Conservation (phyloP, 2,113 vertebrate genomes). For the Sylvietta virens region DNA sequence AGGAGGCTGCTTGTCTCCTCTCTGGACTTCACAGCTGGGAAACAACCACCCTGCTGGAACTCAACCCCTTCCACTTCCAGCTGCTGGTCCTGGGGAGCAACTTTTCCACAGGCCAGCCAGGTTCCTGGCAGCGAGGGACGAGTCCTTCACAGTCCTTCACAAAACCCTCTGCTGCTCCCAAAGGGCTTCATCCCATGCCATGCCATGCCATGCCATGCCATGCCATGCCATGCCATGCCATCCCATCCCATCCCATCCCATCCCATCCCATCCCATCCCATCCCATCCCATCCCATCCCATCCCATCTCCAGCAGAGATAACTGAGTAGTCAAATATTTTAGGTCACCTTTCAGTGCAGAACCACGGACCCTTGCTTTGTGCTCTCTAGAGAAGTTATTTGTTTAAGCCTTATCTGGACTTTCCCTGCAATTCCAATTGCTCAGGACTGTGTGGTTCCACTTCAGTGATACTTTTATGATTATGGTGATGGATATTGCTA, state of each 20-base stretch:
- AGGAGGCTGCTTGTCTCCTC: not conserved
- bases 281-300: not conserved
- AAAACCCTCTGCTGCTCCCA: not conserved
- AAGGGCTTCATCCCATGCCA: not conserved
- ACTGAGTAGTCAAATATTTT: not conserved
- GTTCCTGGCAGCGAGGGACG: accelerated
- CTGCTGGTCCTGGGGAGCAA: not conserved
- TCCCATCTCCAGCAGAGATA: not conserved
- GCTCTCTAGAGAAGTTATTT: not conserved
- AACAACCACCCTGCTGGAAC: not conserved
- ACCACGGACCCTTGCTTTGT: not conserved
- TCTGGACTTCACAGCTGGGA: not conserved
- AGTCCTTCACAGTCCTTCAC: not conserved
- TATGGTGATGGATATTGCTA: not conserved
- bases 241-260: not conserved
- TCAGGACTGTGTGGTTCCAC: not conserved
- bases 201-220: not conserved
- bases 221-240: not conserved
- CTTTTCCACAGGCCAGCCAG: accelerated
- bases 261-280: not conserved
- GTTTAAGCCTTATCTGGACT: not conserved
- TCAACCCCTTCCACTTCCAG: not conserved
- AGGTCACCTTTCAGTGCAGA: not conserved
- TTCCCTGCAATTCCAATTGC: not conserved
- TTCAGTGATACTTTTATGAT: not conserved